A percentile compares a stretch with the other conserved stretches of the same genome.
phyloP scores from a whole-genome alignment of 2,888 invertebrate species.

The Glomeris marginata region DNA sequence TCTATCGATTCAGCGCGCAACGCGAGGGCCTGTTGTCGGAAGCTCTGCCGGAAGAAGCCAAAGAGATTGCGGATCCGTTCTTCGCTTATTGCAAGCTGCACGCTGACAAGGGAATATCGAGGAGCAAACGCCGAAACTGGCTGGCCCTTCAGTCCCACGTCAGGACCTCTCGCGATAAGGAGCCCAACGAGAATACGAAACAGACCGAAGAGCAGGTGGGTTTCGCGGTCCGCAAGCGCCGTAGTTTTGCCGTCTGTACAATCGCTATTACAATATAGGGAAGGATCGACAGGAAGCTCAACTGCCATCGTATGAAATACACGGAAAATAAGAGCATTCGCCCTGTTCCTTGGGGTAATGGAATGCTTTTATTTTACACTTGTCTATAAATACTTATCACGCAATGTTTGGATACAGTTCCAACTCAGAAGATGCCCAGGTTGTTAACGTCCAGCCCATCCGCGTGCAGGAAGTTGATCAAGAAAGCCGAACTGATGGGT shows the following conservation, averaged over 20 bases:
- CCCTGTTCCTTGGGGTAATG: constrained; percentile 60
- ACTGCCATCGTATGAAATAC: constrained; percentile 70
- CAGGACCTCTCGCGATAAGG: constrained; percentile 21
- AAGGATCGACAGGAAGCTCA: constrained; percentile 30
- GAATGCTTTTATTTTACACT: constrained; percentile 10
- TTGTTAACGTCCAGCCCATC: constrained; percentile 79
- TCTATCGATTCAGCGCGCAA: constrained; percentile 58
- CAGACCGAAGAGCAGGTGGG: constrained; percentile 40
- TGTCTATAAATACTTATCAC: constrained; percentile 1
- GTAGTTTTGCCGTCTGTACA: too few species aligned
- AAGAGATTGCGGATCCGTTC: constrained; percentile 69
- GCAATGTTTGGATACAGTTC: constrained; percentile 43
- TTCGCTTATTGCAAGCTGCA: constrained; percentile 93
- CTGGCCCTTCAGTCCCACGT: constrained; percentile 69
- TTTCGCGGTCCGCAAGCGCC: too few species aligned
- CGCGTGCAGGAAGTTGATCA: constrained; percentile 46
- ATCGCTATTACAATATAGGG: too few species aligned
- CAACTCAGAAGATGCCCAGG: constrained; percentile 87
- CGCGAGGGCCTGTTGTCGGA: constrained; percentile 82
- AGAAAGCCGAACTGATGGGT: constrained; percentile 81
- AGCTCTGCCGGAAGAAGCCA: constrained; percentile 42
- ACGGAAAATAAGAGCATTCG: constrained; percentile 24
- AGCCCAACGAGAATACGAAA: constrained; percentile 20
- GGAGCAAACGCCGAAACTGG: constrained; percentile 50
- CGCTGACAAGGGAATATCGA: constrained; percentile 75